Percentiles rank a stretch among this genome's conserved stretches.
Evolutionary conservation across 2,113 vertebrate species (phyloP).

Genomic region (Carlito syrichta): DNA sequence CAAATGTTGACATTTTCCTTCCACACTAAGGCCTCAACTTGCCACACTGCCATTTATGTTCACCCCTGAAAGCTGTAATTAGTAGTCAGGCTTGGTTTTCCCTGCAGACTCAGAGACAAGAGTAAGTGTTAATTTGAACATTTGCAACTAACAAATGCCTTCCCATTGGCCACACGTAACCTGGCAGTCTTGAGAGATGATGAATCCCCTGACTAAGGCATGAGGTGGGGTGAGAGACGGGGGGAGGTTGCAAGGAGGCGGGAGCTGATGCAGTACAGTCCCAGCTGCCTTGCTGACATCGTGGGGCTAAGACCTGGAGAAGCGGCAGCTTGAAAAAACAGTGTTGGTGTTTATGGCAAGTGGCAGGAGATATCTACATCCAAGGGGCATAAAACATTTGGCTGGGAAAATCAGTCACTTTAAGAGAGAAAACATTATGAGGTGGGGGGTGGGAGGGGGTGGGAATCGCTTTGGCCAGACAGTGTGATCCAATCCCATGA

Average conservation of each 20-base stretch:
- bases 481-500: slow-evolving; percentile 41
- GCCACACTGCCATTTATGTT: background rate
- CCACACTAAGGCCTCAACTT: background rate
- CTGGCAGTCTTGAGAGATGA: background rate
- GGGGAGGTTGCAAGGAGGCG: background rate
- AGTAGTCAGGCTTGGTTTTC: slow-evolving; percentile 38
- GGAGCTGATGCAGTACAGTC: background rate
- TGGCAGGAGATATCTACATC: background rate
- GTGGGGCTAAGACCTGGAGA: background rate
- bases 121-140: slow-evolving; percentile 55
- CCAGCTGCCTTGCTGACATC: background rate
- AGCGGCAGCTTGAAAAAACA: background rate
- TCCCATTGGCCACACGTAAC: background rate
- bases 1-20: background rate
- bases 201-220: background rate
- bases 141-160: slow-evolving; percentile 54
- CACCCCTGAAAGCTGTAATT: slow-evolving; percentile 9
- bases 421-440: slow-evolving; percentile 34
- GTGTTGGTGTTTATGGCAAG: background rate
- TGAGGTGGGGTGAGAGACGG: accelerated
- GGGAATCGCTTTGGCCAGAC: background rate
- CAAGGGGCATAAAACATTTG: slow-evolving; percentile 10
- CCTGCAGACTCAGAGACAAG: background rate
- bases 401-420: slow-evolving; percentile 13
- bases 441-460: no score